Conservation (phyloP, 2,113 vertebrate species). For the Lynx canadensis region DNA sequence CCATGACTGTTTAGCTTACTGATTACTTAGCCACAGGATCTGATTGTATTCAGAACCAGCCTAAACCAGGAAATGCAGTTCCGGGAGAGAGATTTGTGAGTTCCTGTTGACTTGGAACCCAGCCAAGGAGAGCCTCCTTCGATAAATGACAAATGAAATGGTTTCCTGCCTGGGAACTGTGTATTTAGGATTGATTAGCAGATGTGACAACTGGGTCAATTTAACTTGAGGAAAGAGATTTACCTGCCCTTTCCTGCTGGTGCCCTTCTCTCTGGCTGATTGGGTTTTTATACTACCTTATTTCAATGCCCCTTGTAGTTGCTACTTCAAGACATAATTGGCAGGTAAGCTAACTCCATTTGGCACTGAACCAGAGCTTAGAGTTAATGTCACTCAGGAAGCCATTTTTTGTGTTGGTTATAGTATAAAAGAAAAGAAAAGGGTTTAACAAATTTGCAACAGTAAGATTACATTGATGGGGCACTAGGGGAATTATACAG, state of each 20-base stretch:
- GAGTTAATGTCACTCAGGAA: conserved; percentile 45
- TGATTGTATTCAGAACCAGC: conserved; percentile 45
- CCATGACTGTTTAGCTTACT: conserved; percentile 18
- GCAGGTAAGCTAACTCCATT: conserved; percentile 4
- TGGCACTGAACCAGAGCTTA: conserved; percentile 20
- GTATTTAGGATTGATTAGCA: conserved; percentile 44
- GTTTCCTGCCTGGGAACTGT: conserved; percentile 59
- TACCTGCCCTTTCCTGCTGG: conserved; percentile 57
- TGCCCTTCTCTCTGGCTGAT: conserved; percentile 33
- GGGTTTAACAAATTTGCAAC: conserved; percentile 8
- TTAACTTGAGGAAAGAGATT: conserved; percentile 40
- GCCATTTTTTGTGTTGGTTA: conserved; percentile 24
- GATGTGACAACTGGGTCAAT: background rate
- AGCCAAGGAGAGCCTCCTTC: conserved; percentile 81
- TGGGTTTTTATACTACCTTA: conserved; percentile 7
- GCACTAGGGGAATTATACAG: background rate
- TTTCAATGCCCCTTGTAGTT: background rate
- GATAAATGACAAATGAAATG: conserved; percentile 72
- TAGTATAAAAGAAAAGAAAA: background rate
- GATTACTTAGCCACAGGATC: conserved; percentile 48
- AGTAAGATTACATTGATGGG: background rate
- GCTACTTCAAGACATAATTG: conserved; percentile 39
- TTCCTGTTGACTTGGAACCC: conserved; percentile 69
- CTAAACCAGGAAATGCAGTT: conserved; percentile 78
- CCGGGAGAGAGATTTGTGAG: conserved; percentile 71